These are phyloP conservation scores for Hemicentrotus pulcherrimus DNA, from an alignment of 35 echinoderm and acorn worm species.

Conservation along the genomic window DNA sequence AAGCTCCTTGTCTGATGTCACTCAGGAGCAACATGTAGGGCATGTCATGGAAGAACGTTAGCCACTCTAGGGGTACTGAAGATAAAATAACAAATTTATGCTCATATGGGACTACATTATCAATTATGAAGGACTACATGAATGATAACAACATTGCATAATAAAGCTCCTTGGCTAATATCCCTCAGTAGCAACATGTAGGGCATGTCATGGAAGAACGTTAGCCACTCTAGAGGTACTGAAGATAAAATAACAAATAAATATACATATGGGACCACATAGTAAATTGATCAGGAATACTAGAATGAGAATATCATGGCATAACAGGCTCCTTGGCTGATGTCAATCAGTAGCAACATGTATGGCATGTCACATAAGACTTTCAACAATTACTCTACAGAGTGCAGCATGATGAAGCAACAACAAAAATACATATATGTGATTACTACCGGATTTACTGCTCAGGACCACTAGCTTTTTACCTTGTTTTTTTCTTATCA, in stretches of 20 bases:
- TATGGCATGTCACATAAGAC: too few species aligned
- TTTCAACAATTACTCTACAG: too few species aligned
- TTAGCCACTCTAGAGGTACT: slow-evolving; percentile 94
- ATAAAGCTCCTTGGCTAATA: slow-evolving; percentile 78
- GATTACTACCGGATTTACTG: too few species aligned
- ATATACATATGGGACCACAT: neutral
- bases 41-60: slow-evolving; percentile 81
- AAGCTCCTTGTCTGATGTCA: slow-evolving; percentile 87
- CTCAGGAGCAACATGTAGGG: slow-evolving; percentile 89
- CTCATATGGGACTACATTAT: neutral
- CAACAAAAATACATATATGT: too few species aligned
- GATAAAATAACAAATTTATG: neutral
- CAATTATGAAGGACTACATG: slow-evolving; percentile 18
- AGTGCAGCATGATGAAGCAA: too few species aligned
- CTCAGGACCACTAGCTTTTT: too few species aligned
- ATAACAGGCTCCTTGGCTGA: neutral
- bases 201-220: slow-evolving; percentile 82
- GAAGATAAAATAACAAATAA: neutral
- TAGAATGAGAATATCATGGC: too few species aligned
- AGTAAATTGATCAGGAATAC: neutral
- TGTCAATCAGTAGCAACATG: too few species aligned
- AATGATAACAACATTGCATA: slow-evolving; percentile 76
- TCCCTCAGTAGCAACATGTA: slow-evolving; percentile 91
- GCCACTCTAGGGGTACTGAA: slow-evolving; percentile 90
- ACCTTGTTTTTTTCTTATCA: too few species aligned